These are phyloP conservation scores for Mallateleia sp. DNA, from an alignment of 2,888 invertebrate genomes.

Conservation along the genomic window DNA sequence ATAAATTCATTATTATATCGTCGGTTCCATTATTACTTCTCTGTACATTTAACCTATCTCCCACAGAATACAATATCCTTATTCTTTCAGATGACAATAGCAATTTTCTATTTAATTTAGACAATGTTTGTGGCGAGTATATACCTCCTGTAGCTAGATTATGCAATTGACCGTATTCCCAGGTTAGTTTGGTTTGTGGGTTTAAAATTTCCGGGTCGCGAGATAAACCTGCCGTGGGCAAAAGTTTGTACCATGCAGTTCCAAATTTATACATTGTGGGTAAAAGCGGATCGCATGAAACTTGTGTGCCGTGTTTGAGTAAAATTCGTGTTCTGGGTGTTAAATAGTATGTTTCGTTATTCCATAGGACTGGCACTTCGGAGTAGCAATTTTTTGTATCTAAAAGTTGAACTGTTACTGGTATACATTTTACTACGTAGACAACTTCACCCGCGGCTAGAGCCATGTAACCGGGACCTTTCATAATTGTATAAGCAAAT, in stretches of 20 bases:
- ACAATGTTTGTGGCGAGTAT: constrained; percentile 42
- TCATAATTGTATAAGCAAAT: constrained; percentile 78
- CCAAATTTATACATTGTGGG: constrained; percentile 67
- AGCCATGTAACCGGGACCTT: constrained; percentile 80
- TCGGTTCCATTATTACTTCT: background rate
- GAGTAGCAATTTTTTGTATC: constrained; percentile 73
- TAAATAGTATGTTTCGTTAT: constrained; percentile 69
- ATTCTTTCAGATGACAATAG: constrained; percentile 56
- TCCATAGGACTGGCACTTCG: constrained; percentile 8
- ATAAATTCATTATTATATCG: constrained; percentile 35
- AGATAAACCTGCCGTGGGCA: background rate
- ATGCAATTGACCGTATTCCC: constrained; percentile 19
- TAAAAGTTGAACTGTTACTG: constrained; percentile 70
- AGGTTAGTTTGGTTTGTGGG: background rate
- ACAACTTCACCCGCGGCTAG: constrained; percentile 80
- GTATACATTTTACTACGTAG: constrained; percentile 81
- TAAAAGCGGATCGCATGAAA: constrained; percentile 67
- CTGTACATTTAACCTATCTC: constrained; percentile 15
- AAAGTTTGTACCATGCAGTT: constrained; percentile 21
- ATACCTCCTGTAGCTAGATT: constrained; percentile 55
- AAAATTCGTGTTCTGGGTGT: constrained; percentile 78
- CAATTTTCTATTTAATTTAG: constrained; percentile 36
- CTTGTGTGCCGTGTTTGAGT: constrained; percentile 68
- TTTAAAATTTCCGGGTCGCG: background rate
- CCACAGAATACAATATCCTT: constrained; percentile 36